Base-by-base conservation (phyloP, 2,797 vertebrate genomes). In the Hirundo rustica region DNA sequence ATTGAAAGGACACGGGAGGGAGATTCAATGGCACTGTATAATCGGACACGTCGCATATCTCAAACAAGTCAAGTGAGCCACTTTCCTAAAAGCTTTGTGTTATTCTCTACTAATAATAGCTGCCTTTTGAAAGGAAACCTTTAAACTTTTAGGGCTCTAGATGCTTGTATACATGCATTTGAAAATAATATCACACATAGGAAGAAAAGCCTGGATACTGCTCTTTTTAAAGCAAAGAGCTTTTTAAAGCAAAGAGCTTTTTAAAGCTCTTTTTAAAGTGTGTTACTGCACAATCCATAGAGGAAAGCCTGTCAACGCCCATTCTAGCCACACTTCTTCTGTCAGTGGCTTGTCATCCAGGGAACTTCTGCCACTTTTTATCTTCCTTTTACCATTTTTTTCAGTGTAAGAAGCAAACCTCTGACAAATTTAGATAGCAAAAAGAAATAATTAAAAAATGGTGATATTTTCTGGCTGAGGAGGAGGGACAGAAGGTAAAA, bases 1-100 rank as follows among this genome's bases (percentile, higher is more conserved):
- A 98, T 99, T 40, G 99, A 99, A 93, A 98, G 99, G 74, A 99
- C 98, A 12, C 97, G 98, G 30, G 99, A 99, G 32, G 98, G 98
- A 19, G 99, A 99, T 94, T 97, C 98, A 10, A 98, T 98, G 92
- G 98, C 98, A 9, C 94, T 99, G 32, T 99, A 99, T 88, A 98
- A 98, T 78, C 98, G 99, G 42, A 98, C 99, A 0, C 98, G 99
- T 32, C 98, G 99, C 40, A 99, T 99, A 88, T 99, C 99, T 88
- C 99, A 99, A 89, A 98, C 98, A 44, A 99, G 99, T 96, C 99
- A 99, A 98, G 99, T 99, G 40, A 93, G 91, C 22, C 20, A 16
- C 71, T 64, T 92, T 12, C 30, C 62, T 86, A 40, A 72, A 82
- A 81, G 1, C 9, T 68, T 55, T 34, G 3, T 78, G 8, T 44